Base-by-base conservation (phyloP, 2,113 vertebrate species). In the Cathartes aura region DNA sequence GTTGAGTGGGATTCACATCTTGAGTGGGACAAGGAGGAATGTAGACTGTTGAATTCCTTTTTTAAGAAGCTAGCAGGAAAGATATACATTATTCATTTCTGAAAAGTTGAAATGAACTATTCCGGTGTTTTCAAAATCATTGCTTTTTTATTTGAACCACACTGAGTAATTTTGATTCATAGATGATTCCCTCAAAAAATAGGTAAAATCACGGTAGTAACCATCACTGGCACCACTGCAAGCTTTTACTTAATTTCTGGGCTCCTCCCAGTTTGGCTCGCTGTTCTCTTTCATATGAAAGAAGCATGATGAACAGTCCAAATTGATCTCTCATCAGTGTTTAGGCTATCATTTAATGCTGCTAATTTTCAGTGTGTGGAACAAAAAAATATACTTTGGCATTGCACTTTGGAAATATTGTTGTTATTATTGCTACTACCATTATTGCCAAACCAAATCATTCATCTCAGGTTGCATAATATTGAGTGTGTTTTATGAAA, bases 381-480 rank as follows among this genome's bases (percentile, higher is more conserved):
- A 72, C 6, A 82, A 85, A 58, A 86, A 82, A 66, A 58, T 21
- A 10, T 16, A 48, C 10, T 90, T 93, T 84, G 84, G 78, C 90
- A 80, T 38, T 72, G 52, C 27, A 20, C 40, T 87, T 85, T 60
- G 92, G 66, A 96, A 97, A 85, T 85, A 36, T 2, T 93, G 36
- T 75, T 75, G 24, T 87, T 90, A 11, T 72, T 83, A 18, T 80
- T 95, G 16, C 34, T 91, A 4, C 36, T 82, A 14, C 22, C 30
- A 11, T 75, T 78, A 68, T 68, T 89, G 19, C 17, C 34, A 34
- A 90, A 66, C 15, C 52, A 68, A 85, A 85, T 93, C 43, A 75
- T 85, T 95, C 60, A 91, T 90, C 66, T 91, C 40, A 40, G 11
- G 27, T 97, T 95, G 70, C 64, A 45, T 82, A 91, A 93, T 60